These are phyloP conservation scores for Drosophila teissieri DNA, from an alignment of 1,140 invertebrate genomes.

Conservation along the genomic window DNA sequence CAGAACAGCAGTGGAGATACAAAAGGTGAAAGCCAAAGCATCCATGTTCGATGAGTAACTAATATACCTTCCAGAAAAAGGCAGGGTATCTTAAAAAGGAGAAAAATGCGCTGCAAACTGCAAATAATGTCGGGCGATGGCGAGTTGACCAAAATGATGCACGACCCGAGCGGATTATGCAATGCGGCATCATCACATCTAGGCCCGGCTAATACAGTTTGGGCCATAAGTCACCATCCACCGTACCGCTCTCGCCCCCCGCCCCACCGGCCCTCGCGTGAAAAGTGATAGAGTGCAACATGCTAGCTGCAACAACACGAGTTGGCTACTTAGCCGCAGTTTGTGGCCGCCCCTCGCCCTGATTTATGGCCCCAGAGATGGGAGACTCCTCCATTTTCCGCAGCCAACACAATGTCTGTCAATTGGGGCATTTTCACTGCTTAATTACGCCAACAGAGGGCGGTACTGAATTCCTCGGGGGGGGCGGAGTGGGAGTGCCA, in stretches of 20 bases:
- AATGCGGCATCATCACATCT: conserved; percentile 64
- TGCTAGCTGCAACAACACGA: conserved; percentile 69
- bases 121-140: conserved; percentile 71
- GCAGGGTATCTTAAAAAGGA: conserved; percentile 22
- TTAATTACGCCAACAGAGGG: conserved; percentile 58
- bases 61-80: not conserved
- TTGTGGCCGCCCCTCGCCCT: conserved; percentile 37
- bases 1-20: too few species aligned
- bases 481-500: conserved; percentile 18
- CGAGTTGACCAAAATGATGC: conserved; percentile 72
- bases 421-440: conserved; percentile 73
- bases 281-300: conserved; percentile 48
- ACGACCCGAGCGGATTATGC: conserved; percentile 68
- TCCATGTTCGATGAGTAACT: too few species aligned
- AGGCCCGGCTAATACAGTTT: conserved; percentile 56
- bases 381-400: conserved; percentile 49
- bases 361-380: conserved; percentile 72
- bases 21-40: not conserved
- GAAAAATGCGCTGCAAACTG: conserved; percentile 55
- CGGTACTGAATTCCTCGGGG: not conserved
- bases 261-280: not conserved
- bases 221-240: conserved; percentile 66
- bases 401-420: conserved; percentile 69
- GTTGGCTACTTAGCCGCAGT: conserved; percentile 60
- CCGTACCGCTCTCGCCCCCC: not conserved